These are phyloP conservation scores for Spicauda simplicius DNA, from an alignment of 2,888 invertebrate genomes.

Conservation along the genomic window DNA sequence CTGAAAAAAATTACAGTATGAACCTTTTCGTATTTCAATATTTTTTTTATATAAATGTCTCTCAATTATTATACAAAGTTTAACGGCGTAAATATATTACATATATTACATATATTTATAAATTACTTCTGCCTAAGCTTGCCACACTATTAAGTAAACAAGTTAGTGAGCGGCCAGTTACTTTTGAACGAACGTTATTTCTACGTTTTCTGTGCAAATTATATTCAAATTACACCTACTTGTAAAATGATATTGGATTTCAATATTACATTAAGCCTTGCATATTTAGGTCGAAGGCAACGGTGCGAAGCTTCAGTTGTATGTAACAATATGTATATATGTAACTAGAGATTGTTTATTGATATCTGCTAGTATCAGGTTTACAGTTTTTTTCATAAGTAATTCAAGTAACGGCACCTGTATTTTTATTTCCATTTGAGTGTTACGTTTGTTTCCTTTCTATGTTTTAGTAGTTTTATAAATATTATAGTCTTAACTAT, in stretches of 20 bases:
- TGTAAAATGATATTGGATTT: conserved; percentile 29
- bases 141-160: background rate
- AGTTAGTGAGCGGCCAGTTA: background rate
- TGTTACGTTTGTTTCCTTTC: too few species aligned
- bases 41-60: too few species aligned
- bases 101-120: background rate
- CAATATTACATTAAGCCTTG: conserved; percentile 24
- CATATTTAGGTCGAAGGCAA: conserved; percentile 25
- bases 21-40: too few species aligned
- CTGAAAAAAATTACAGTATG: too few species aligned
- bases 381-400: background rate
- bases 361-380: conserved; percentile 1
- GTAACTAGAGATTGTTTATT: conserved; percentile 12
- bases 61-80: too few species aligned
- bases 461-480: too few species aligned
- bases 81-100: too few species aligned
- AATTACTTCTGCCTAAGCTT: background rate
- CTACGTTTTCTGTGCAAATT: conserved; percentile 10
- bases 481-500: too few species aligned
- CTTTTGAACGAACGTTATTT: background rate
- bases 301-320: conserved; percentile 5
- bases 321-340: conserved; percentile 8
- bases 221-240: conserved; percentile 25
- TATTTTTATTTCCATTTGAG: too few species aligned
- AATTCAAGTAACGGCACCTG: background rate